Evolutionary conservation across 53 echinoderm and acorn worm genomes (phyloP).

Genomic region (Temnopleurus reevesii): DNA sequence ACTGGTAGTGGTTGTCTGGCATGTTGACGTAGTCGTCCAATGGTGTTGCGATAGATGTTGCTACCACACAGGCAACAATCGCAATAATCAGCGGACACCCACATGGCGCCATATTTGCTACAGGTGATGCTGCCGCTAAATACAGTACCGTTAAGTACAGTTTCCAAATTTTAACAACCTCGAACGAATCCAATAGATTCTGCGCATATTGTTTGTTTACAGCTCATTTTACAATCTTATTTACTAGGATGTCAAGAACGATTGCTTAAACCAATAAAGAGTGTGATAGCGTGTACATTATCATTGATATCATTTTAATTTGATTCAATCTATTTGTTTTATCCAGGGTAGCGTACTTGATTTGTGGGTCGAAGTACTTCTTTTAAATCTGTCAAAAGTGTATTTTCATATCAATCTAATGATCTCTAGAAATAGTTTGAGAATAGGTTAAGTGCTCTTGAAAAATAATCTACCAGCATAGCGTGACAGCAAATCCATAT

Average conservation of each 20-base stretch:
- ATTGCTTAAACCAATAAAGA: too few relatives aligned
- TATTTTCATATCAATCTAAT: neutral
- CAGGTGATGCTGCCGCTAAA: neutral
- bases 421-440: neutral
- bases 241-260: neutral
- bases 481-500: neutral
- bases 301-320: neutral
- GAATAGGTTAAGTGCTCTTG: neutral
- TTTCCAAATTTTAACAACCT: neutral
- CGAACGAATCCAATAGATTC: neutral
- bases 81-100: neutral
- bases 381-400: neutral
- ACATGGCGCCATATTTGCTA: neutral
- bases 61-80: neutral
- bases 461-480: neutral
- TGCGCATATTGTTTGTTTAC: neutral
- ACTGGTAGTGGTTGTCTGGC: conserved; percentile 67
- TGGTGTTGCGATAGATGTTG: conserved; percentile 40
- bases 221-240: neutral
- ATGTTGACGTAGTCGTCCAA: conserved; percentile 71
- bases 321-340: neutral
- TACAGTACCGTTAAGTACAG: too few relatives aligned
- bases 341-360: neutral
- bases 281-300: neutral
- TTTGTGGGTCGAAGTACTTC: neutral